phyloP scores from a whole-genome alignment of 2,113 vertebrate species.

The Alaudala cheleensis region DNA sequence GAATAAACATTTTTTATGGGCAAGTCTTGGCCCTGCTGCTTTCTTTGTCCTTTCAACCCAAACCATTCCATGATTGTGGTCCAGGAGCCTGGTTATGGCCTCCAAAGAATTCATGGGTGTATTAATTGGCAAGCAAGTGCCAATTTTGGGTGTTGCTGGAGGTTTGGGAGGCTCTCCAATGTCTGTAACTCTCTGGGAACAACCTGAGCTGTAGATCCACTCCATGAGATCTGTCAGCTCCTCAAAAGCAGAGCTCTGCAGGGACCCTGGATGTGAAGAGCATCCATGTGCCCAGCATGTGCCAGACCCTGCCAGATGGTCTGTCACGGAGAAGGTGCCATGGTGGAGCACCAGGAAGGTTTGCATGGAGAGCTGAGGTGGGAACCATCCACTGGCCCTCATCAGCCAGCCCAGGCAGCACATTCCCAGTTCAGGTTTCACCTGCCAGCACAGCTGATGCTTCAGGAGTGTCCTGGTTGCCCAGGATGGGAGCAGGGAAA shows the following conservation, averaged over 20 bases:
- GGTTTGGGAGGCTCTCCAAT: neutral
- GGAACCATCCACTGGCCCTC: neutral
- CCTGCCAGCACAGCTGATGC: fast-evolving
- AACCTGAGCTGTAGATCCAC: neutral
- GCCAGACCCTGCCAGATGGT: neutral
- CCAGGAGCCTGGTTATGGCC: neutral
- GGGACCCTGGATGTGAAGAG: neutral
- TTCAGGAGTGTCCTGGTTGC: fast-evolving
- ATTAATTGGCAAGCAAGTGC: neutral
- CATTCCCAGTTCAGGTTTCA: neutral
- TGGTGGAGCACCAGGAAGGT: neutral
- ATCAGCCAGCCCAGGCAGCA: neutral
- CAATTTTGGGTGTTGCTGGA: neutral
- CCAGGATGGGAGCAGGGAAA: fast-evolving
- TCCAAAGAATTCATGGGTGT: fast-evolving
- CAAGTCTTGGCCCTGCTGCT: neutral
- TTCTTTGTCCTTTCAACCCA: neutral
- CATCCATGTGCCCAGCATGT: neutral
- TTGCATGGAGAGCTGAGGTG: fast-evolving
- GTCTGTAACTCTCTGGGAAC: neutral
- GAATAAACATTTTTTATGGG: conserved; percentile 68
- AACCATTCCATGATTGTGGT: neutral
- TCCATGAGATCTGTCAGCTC: neutral
- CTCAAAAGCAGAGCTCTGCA: neutral
- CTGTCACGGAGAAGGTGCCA: fast-evolving